Evolutionary conservation across 2,888 invertebrate species (phyloP).

Genomic region (Eurytoma adleriae): DNA sequence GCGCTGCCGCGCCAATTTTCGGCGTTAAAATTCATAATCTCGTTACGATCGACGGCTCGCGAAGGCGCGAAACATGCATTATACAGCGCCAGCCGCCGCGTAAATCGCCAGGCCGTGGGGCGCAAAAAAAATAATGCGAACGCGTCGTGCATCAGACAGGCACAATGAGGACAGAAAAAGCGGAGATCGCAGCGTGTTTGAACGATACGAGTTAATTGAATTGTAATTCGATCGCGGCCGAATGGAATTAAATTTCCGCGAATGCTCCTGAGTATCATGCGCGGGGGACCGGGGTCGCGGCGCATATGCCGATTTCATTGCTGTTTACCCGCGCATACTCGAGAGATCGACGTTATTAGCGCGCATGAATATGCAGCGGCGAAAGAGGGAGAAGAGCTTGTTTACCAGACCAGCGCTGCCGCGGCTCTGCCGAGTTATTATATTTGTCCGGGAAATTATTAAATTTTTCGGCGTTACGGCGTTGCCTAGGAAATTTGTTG

Average conservation of each 20-base stretch:
- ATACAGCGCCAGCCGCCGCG: neutral
- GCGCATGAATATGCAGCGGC: slow-evolving; percentile 31
- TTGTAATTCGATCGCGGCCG: slow-evolving; percentile 48
- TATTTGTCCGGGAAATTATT: slow-evolving; percentile 56
- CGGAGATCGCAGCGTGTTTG: neutral
- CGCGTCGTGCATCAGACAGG: neutral
- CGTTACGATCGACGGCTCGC: slow-evolving; percentile 12
- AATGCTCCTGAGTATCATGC: neutral
- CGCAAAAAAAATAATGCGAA: neutral
- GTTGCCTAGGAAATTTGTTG: slow-evolving; percentile 32
- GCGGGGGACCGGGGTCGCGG: neutral
- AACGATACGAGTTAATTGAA: slow-evolving; percentile 48
- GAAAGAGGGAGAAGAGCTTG: neutral
- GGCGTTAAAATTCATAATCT: slow-evolving; percentile 34
- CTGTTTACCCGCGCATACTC: slow-evolving; percentile 13
- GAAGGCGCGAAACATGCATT: slow-evolving; percentile 26
- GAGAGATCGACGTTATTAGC: slow-evolving; percentile 43
- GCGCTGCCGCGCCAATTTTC: neutral
- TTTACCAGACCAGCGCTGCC: neutral
- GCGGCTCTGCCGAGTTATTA: slow-evolving; percentile 43
- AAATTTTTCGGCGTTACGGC: slow-evolving; percentile 50
- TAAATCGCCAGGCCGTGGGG: no score
- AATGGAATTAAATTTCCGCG: slow-evolving; percentile 19
- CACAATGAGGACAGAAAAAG: neutral
- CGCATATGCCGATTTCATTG: slow-evolving; percentile 45